phyloP scores from a whole-genome alignment of 2,797 vertebrate genomes.

The Champsocephalus gunnari region DNA sequence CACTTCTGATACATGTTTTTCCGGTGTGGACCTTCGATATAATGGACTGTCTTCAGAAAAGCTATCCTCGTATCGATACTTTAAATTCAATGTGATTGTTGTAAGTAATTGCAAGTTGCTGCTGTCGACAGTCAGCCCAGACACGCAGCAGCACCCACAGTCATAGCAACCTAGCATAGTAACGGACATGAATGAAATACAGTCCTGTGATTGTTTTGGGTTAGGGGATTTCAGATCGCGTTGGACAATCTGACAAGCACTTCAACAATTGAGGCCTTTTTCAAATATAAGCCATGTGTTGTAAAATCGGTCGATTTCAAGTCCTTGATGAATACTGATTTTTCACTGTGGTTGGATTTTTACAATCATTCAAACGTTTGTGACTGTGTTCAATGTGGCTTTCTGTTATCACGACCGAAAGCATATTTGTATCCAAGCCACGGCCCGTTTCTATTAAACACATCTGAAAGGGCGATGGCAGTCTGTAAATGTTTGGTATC shows the following conservation, averaged over 20 bases:
- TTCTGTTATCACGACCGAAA: neutral
- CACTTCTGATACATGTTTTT: too few species aligned
- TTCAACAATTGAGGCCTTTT: neutral
- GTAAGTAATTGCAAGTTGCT: neutral
- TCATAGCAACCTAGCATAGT: too few species aligned
- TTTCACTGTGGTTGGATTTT: too few species aligned
- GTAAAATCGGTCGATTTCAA: neutral
- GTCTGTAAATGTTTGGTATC: neutral
- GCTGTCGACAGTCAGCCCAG: neutral
- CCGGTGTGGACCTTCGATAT: too few species aligned
- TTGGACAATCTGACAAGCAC: neutral
- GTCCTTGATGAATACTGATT: neutral
- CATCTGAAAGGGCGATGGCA: too few species aligned
- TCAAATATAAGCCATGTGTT: neutral
- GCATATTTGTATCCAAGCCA: neutral
- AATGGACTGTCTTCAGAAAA: too few species aligned
- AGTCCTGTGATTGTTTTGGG: neutral
- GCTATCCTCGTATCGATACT: too few species aligned
- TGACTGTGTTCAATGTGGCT: neutral
- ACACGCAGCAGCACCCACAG: too few species aligned
- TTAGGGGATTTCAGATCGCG: neutral
- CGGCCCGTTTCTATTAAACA: slow-evolving; percentile 20
- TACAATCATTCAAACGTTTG: neutral
- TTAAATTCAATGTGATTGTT: neutral
- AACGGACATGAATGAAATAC: too few species aligned